phyloP scores from a whole-genome alignment of 1,140 invertebrate species.

The Anoplolepis gracilipes region DNA sequence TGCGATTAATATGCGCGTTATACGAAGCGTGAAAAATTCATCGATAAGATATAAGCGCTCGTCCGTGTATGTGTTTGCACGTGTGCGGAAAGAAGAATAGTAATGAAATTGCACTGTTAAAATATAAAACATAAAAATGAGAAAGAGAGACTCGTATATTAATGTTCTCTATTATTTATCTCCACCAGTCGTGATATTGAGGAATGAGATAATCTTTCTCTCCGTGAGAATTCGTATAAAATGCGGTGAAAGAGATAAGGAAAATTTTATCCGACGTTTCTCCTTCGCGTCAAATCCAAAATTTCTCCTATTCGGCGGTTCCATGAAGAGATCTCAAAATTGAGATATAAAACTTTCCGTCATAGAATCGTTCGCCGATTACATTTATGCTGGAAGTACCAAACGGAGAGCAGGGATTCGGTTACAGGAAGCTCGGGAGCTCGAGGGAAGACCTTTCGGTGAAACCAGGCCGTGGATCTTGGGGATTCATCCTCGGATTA shows the following conservation, averaged over 20 bases:
- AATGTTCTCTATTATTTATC: not conserved
- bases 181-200: not conserved
- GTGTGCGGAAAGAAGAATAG: not conserved
- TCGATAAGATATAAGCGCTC: not conserved
- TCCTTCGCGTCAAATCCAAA: not conserved
- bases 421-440: constrained; percentile 51
- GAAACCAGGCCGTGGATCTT: constrained; percentile 69
- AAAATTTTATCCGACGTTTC: constrained; percentile 16
- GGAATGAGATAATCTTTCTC: not conserved
- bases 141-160: not conserved
- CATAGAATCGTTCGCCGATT: constrained; percentile 23
- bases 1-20: constrained; percentile 37
- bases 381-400: constrained; percentile 3
- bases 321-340: not conserved
- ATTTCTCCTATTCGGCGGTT: not conserved
- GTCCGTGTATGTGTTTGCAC: too few species aligned
- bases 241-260: not conserved
- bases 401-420: constrained; percentile 1
- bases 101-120: not conserved
- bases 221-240: not conserved
- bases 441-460: constrained; percentile 38
- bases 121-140: not conserved
- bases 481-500: constrained; percentile 72
- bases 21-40: constrained; percentile 1
- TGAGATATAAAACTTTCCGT: constrained; percentile 50